phyloP scores from a whole-genome alignment of 2,888 invertebrate species.

The Xanthia togata region DNA sequence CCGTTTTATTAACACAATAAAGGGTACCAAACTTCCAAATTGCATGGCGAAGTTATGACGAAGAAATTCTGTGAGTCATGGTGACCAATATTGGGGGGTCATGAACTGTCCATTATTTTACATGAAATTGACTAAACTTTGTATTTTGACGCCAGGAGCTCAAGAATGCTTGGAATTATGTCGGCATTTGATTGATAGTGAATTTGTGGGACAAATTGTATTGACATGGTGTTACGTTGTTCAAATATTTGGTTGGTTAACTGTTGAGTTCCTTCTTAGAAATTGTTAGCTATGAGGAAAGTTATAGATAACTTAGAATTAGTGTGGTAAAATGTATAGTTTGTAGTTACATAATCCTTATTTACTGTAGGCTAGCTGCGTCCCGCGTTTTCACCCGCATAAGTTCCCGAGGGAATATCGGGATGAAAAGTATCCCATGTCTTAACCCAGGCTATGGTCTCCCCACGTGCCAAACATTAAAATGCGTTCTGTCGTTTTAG shows the following conservation, averaged over 20 bases:
- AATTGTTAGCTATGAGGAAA: background rate
- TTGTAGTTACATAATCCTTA: background rate
- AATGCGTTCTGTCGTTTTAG: too few relatives aligned
- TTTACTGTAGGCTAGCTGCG: background rate
- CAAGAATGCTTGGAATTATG: constrained; percentile 49
- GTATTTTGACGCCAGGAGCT: constrained; percentile 41
- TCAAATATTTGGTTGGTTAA: constrained; percentile 38
- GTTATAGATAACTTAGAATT: background rate
- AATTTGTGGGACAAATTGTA: constrained; percentile 42
- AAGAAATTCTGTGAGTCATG: constrained; percentile 70
- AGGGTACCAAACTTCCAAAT: constrained; percentile 69
- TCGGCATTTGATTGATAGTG: constrained; percentile 51
- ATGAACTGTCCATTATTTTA: constrained; percentile 65
- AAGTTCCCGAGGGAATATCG: too few relatives aligned
- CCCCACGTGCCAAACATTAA: too few relatives aligned
- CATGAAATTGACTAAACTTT: constrained; percentile 63
- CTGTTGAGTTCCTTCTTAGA: background rate
- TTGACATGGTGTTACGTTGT: constrained; percentile 42
- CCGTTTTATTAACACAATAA: constrained; percentile 58
- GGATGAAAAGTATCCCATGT: too few relatives aligned
- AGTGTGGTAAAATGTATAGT: background rate
- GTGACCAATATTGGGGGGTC: constrained; percentile 66
- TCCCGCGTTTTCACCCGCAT: background rate
- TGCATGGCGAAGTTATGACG: constrained; percentile 69
- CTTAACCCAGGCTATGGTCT: too few relatives aligned